Base-by-base conservation (phyloP, 2,888 invertebrate genomes). In the Lysandra coridon region DNA sequence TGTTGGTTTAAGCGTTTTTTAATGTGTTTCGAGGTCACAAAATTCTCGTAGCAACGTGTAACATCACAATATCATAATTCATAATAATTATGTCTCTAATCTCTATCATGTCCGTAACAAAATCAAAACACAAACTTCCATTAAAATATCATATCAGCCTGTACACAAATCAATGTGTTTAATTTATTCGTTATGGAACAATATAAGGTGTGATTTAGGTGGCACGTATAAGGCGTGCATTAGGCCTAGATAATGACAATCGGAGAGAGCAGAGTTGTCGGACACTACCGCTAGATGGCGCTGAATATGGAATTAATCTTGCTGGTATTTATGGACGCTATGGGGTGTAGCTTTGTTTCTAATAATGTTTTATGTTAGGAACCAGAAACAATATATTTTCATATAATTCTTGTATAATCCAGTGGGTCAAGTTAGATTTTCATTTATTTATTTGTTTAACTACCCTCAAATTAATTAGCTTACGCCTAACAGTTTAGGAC, bases 151-250 rank as follows among this genome's bases (percentile, higher is more conserved):
- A 5, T 17, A 83, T 79, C 83, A 83, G 3, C 79, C 80, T 82
- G 81, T 84, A 81, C 33, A 30, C 74, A 44, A 53, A 30, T 44
- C 75, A 10, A 75, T 40, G 74, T 23, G 30, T 64, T 23, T 75
- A 49, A 75, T 75, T 74, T n/a, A 49, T 75, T 44, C 23, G 12
- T 53, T 49, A 5, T 53, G 79, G 82, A 83, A 83, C 83, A 83
- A 84, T 84, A 84, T 83, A 82, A 80, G 78, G 80, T 86, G 85
- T 85, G 88, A 87, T 88, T 87, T 87, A 83, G 84, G 86, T 86
- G 85, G 85, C 83, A 86, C 88, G 81, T 88, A 90, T 88, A 90
- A 86, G 90, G 90, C 80, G 76, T 80, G 81, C 87, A 86, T 89
- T 90, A 90, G 91, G 49, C 33, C 5, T 5, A 33, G 33, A 37